Evolutionary conservation across 1,140 invertebrate genomes (phyloP), one percentile per base, ranked within the genome.

Genomic region (Choristoneura fumiferana): DNA sequence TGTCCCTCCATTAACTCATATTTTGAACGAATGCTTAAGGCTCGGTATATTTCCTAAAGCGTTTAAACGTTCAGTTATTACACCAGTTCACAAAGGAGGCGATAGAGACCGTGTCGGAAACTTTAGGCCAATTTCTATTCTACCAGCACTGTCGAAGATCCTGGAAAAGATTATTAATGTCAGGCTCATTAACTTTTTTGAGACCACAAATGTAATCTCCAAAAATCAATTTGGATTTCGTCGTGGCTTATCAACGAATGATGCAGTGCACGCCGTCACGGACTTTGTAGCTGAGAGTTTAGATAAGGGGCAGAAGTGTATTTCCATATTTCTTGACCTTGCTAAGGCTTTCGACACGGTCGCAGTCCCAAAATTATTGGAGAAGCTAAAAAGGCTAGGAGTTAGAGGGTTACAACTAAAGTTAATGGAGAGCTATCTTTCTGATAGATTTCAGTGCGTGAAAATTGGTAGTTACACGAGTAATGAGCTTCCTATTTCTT

Each of bases 151-250:
- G 3, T 52, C 45, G 1, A 52, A 52, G n/a, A 52, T 52, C 4
- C 12, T 52, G 6, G 45, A 52, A 52, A 1, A 9, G 18, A n/a
- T 29, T 8, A 0, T 52, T 0, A 52, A 52, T 9, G 29, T 29
- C 0, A 34, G 18, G n/a, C 18, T 52, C 5, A 8, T 29, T 0
- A 52, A 29, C 4, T 52, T 29, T 18, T 9, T 52, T 29, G 45
- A 52, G 6, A n/a, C n/a, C n/a, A n/a, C n/a, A 10, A 52, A 10
- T 29, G 8, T 34, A 29, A 52, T 29, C 12, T 52, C 17, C 5
- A 29, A 52, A 22, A 29, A 29, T 3, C 45, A 52, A 34, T 52
- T 22, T 34, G 45, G 45, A 4, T 52, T 52, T 29, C 8, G 45
- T 1, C 8, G 5, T 12, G 18, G 29, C 9, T 29, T 3, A 18